Percentiles rank a stretch among this genome's conserved stretches.
Conservation (phyloP, 2,113 vertebrate genomes). For the Eolophus roseicapilla region DNA sequence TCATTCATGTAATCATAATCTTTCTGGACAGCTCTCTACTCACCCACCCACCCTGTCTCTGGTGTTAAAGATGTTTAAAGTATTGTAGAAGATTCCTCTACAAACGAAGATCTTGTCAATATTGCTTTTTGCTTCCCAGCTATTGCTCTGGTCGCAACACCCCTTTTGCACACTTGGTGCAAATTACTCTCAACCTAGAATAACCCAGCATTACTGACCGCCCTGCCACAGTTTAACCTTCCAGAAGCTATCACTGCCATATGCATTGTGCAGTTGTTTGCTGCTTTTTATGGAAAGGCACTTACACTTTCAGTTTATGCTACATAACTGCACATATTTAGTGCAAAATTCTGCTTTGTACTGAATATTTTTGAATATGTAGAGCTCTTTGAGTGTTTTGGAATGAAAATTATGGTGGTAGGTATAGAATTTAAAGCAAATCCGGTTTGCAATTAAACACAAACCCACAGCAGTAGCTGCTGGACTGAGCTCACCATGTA, state of each 20-base stretch:
- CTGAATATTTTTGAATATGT: background rate
- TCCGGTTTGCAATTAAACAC: background rate
- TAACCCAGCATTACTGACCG: background rate
- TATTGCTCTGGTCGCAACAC: background rate
- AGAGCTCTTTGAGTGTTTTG: background rate
- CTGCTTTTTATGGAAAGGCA: background rate
- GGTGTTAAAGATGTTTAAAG: background rate
- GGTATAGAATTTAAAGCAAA: conserved; percentile 6
- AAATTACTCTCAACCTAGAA: background rate
- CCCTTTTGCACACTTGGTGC: background rate
- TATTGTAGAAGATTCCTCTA: background rate
- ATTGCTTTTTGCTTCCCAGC: background rate
- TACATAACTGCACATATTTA: background rate
- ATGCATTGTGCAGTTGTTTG: background rate
- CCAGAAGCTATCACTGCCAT: background rate
- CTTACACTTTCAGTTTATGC: background rate
- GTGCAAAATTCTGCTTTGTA: background rate
- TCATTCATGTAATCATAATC: background rate
- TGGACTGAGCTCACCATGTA: conserved; percentile 44
- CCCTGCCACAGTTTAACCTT: background rate
- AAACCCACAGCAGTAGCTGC: conserved; percentile 23
- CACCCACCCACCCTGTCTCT: background rate
- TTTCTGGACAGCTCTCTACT: background rate
- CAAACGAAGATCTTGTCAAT: background rate
- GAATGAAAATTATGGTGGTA: background rate